Conservation (phyloP, 2,113 vertebrate genomes). For the Colossoma macropomum region DNA sequence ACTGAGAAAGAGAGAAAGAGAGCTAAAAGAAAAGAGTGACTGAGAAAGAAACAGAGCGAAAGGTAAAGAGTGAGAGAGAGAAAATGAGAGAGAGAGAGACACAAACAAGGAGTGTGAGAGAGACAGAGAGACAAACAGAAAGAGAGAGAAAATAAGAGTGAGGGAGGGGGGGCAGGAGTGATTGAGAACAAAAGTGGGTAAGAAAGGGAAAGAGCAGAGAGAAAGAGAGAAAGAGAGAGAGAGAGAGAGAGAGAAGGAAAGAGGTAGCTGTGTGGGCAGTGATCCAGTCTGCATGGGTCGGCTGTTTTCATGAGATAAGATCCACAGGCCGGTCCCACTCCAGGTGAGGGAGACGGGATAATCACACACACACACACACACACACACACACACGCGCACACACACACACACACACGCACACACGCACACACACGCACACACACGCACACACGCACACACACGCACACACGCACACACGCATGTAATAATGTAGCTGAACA, state of each 20-base stretch:
- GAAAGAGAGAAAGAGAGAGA: neutral
- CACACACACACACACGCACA: neutral
- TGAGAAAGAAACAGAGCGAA: neutral
- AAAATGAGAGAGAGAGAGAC: neutral
- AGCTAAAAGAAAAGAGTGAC: neutral
- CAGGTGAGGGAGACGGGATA: neutral
- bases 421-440: constrained; percentile 14
- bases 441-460: constrained; percentile 7
- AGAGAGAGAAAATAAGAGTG: neutral
- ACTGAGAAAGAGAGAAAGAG: neutral
- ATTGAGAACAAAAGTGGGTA: neutral
- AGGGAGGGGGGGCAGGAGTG: no score
- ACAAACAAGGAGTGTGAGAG: neutral
- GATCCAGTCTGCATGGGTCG: neutral
- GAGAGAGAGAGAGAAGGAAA: neutral
- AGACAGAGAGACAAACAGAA: neutral
- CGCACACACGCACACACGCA: neutral
- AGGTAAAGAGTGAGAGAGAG: neutral
- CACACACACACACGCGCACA: constrained; percentile 1
- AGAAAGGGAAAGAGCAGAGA: no score
- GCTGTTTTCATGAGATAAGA: neutral
- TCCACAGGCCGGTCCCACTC: neutral
- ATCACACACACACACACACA: constrained; percentile 5
- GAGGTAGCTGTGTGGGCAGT: neutral
- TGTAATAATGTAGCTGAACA: no score